A percentile compares a stretch with the other conserved stretches of the same genome.
phyloP scores from a whole-genome alignment of 2,888 invertebrate genomes.

The Parnassius apollo region DNA sequence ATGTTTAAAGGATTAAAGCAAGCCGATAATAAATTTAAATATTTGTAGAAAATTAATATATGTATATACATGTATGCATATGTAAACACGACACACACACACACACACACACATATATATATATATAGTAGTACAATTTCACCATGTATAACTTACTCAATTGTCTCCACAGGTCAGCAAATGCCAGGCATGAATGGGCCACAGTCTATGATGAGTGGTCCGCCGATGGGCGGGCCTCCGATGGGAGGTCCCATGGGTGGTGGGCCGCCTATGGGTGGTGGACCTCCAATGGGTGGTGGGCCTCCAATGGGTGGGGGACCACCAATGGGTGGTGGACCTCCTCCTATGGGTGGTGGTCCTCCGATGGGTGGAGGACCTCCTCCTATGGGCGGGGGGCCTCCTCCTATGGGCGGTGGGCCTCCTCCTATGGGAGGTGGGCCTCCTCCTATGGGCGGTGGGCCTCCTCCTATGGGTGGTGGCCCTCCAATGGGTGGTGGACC shows the following conservation, averaged over 20 bases:
- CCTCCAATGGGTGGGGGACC: not conserved
- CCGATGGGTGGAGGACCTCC: not conserved
- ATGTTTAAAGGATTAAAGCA: too few species aligned
- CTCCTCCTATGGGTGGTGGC: slow-evolving; percentile 42
- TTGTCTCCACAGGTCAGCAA: slow-evolving; percentile 24
- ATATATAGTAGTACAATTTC: too few species aligned
- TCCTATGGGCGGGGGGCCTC: not conserved
- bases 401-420: not conserved
- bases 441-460: slow-evolving; percentile 14
- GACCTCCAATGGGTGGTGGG: not conserved
- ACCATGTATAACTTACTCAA: not conserved
- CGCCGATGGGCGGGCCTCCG: not conserved
- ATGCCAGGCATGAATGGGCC: slow-evolving; percentile 39
- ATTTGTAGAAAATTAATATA: too few species aligned
- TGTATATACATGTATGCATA: too few species aligned
- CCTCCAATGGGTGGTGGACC: slow-evolving; percentile 42
- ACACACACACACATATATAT: too few species aligned
- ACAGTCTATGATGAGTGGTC: slow-evolving; percentile 38
- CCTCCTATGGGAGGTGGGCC: not conserved
- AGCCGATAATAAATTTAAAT: too few species aligned
- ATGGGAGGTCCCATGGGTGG: too few species aligned
- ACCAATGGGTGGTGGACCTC: slow-evolving; percentile 14
- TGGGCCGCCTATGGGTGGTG: not conserved
- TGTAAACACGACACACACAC: too few species aligned
- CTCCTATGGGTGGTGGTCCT: slow-evolving; percentile 42